Base-by-base conservation (phyloP, 1,140 invertebrate genomes). In the Episyrphus balteatus region DNA sequence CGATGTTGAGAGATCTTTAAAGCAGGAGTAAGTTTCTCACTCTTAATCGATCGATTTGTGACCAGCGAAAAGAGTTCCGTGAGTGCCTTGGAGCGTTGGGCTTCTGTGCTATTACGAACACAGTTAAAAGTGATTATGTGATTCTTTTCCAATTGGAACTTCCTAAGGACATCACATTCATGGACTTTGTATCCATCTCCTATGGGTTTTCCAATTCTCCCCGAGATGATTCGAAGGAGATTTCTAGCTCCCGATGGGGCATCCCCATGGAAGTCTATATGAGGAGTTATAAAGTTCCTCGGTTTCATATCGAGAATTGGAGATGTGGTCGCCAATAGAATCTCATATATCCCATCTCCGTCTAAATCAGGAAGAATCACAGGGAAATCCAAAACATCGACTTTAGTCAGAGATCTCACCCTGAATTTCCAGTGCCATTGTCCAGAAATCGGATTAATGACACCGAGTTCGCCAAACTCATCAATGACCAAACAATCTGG, bases 401-500 rank as follows among this genome's bases (percentile, higher is more conserved):
- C 48, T 68, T 71, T 73, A 47, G 56, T 72, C 44, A 54, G 69
- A 49, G 62, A 72, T 17, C 55, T 70, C 55, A 75, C 74, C 54
- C 77, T 75, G 15, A 75, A 76, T 53, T 76, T 76, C 81, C 81
- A 84, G 5, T 62, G 52, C 62, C 62, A 66, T 14, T 57, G 48
- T 0, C 85, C 84, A 19, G 80, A 77, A 18, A 79, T 69, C 9
- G 83, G 77, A 67, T 84, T 77, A 17, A 88, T 73, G 17, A 78
- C 81, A 31, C 77, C 76, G 38, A 88, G 58, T 30, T 81, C 64
- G 31, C 83, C 79, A 53, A 80, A 74, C 42, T 80, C 73, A 21
- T 84, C 83, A 19, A 81, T 70, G 6, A 86, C 74, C 45, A 88
- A 72, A 52, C 85, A 88, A 54, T 86, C 83, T 19, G 77, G 73